Conservation (phyloP, 2,797 vertebrate species). For the Triplophysa bombifrons region DNA sequence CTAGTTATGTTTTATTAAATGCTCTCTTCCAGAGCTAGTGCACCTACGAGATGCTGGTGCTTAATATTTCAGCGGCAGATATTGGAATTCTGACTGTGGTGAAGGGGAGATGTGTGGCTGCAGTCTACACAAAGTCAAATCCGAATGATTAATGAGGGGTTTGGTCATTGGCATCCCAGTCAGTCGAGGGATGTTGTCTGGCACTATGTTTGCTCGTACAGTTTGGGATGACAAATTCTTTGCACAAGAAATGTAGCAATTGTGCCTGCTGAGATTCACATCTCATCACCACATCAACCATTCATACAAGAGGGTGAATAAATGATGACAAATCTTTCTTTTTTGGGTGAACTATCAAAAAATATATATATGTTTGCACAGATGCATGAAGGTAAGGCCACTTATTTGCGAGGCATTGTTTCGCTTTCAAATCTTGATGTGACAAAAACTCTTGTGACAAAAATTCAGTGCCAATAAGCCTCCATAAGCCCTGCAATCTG, state of each 20-base stretch:
- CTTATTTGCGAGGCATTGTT: neutral
- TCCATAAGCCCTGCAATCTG: neutral
- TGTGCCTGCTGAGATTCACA: neutral
- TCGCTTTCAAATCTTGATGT: neutral
- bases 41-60: slow-evolving; percentile 35
- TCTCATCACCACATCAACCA: neutral
- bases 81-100: slow-evolving; percentile 38
- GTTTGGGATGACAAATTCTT: slow-evolving; percentile 28
- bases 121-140: slow-evolving; percentile 34
- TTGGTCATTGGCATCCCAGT: slow-evolving; percentile 47
- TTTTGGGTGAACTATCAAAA: too few species aligned
- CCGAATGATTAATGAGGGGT: slow-evolving; percentile 43
- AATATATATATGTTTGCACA: too few species aligned
- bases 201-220: slow-evolving; percentile 8
- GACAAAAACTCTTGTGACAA: neutral
- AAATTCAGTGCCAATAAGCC: neutral
- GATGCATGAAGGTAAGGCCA: too few species aligned
- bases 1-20: slow-evolving; percentile 54
- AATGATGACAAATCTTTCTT: too few species aligned
- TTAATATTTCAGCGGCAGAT: slow-evolving; percentile 45
- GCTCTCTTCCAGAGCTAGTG: slow-evolving; percentile 18
- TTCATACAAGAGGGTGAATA: neutral
- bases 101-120: slow-evolving; percentile 35
- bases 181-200: slow-evolving; percentile 16
- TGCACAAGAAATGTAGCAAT: slow-evolving; percentile 9